Evolutionary conservation across 1,140 invertebrate genomes (phyloP), one percentile per base, ranked within the genome.

Genomic region (Pseudomyrmex concolor): DNA sequence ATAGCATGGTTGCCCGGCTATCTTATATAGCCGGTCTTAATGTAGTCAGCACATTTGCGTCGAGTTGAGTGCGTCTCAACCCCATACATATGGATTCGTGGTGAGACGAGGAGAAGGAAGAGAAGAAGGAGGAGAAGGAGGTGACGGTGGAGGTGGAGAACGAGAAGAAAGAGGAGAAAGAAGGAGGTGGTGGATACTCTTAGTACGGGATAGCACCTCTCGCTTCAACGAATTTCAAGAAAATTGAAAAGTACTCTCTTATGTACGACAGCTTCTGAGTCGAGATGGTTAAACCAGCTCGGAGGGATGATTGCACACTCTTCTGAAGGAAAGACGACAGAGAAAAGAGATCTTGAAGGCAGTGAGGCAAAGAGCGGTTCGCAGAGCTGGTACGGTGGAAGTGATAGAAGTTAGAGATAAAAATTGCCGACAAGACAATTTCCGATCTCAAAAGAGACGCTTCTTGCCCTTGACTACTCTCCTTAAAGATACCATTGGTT

Each of bases 1-100:
- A 92, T 92, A 90, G 88, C 90, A 93, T 92, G 90, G 90, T 92
- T 87, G 83, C 71, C 76, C 88, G 87, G 89, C 89, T 90, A 92
- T 93, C 91, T 94, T 94, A 93, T 94, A 93, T 94, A 94, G 89
- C 55, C 85, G 77, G 73, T 85, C 81, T 84, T 92, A 93, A 94
- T 94, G 92, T 93, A 94, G 93, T 93, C 92, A 93, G 92, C 92
- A 93, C 92, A 93, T 93, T 93, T 92, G 86, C 89, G 88, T 88
- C 84, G 90, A 76, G 84, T 59, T 59, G 66, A 86, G 87, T 90
- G 87, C 86, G 88, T 89, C 88, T 84, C 86, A 88, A 92, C 91
- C 91, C 91, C 91, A 93, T 94, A 93, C 91, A 94, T 94, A 93
- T 94, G 92, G 91, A 94, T 93, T 89, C 78, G 80, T 83, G 78